These are phyloP conservation scores for Melanotaenia parkinsoni DNA, from an alignment of 2,797 vertebrate species.

Conservation along the genomic window DNA sequence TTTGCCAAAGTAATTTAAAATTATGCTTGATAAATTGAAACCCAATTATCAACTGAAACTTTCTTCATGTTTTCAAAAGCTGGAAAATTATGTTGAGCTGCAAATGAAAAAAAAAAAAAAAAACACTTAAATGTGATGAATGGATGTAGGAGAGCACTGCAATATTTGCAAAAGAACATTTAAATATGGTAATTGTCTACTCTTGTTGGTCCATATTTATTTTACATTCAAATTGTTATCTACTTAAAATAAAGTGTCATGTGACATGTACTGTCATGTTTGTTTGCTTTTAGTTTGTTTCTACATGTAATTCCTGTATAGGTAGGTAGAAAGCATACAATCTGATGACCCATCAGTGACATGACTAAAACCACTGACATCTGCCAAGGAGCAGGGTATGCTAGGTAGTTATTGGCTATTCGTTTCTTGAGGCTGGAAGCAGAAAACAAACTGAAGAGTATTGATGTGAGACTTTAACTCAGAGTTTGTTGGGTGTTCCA, in stretches of 20 bases:
- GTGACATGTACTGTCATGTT: neutral
- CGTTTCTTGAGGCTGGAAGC: neutral
- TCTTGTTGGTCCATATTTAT: constrained; percentile 17
- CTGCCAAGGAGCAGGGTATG: neutral
- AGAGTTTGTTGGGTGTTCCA: neutral
- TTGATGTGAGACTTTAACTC: neutral
- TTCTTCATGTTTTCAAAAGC: neutral
- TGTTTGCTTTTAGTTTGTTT: neutral
- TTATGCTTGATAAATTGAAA: neutral
- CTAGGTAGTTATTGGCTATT: neutral
- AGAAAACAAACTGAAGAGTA: neutral
- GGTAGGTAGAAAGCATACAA: neutral
- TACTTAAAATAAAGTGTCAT: neutral
- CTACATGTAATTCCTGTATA: neutral
- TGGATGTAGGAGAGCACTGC: neutral
- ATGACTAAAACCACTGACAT: neutral
- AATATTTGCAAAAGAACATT: constrained; percentile 33
- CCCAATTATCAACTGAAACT: neutral
- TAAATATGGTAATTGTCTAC: constrained; percentile 21
- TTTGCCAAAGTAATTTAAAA: neutral
- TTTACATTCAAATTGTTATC: neutral
- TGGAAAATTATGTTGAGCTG: neutral
- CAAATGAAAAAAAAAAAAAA: neutral
- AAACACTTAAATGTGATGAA: constrained; percentile 2
- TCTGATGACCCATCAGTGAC: neutral